Evolutionary conservation across 2,113 vertebrate genomes (phyloP), one percentile per base, ranked within the genome.

Genomic region (Etheostoma spectabile): DNA sequence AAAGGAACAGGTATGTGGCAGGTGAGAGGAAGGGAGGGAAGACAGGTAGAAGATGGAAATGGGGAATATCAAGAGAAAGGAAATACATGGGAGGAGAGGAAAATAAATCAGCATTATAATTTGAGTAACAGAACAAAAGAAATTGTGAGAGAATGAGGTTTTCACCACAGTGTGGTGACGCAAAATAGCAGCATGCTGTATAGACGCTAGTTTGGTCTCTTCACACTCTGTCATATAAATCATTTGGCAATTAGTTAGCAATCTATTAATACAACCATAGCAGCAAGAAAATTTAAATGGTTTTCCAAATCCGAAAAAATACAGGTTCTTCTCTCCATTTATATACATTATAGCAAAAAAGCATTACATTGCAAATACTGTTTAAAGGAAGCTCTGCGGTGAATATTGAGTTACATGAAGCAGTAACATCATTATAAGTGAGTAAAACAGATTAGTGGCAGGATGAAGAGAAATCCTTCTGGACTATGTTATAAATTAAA

Each of bases 161-260:
- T 79, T 22, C 62, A 82, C 70, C 65, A 67, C 49, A 0, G 59
- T 1, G 46, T 49, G 68, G 74, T 21, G 78, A 2, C 8, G 27
- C 68, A 79, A 77, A 30, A 59, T 53, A 86, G 68, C 83, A 65
- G 74, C 89, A 89, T 92, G 91, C 90, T 83, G 77, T 60, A 71
- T 62, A 85, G 49, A 83, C 48, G 64, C 10, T 22, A 27, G 59
- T 63, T 74, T 42, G 48, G 21, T 21, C 16, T 38, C 57, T 19
- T 63, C 30, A 35, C 45, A 35, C 45, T 55, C 33, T 16, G 35
- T 46, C 45, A 49, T 19, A 10, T 13, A 30, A 15, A 22, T 46
- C 38, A 24, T 15, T 13, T 60, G 30, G 63, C 4, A 33, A 33
- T 33, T 21, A 46, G 15, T 27, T 24, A 64, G 3, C 2, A 3